phyloP scores from a whole-genome alignment of 2,113 vertebrate species.

The Smithornis capensis region DNA sequence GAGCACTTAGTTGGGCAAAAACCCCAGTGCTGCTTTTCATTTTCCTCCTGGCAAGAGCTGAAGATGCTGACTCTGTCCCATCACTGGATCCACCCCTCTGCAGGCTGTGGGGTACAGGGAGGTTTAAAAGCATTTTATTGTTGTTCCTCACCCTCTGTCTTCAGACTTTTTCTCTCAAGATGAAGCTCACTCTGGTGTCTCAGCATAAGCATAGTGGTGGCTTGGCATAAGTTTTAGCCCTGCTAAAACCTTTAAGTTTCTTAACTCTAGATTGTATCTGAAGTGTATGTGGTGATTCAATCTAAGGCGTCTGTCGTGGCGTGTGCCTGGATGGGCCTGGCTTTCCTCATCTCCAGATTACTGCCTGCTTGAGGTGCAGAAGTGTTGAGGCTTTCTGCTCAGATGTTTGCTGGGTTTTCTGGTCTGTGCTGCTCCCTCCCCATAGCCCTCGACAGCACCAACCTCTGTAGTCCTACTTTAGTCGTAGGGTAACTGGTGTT shows the following conservation, averaged over 20 bases:
- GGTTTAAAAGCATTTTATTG: neutral
- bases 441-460: fast-evolving
- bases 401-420: neutral
- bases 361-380: neutral
- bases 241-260: neutral
- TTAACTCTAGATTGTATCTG: neutral
- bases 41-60: neutral
- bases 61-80: neutral
- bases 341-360: neutral
- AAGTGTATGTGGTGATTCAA: neutral
- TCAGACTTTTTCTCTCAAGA: neutral
- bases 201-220: neutral
- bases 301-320: fast-evolving
- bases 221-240: neutral
- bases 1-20: neutral
- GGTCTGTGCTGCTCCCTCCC: neutral
- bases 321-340: neutral
- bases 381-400: neutral
- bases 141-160: neutral
- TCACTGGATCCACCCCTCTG: neutral
- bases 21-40: neutral
- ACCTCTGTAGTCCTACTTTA: neutral
- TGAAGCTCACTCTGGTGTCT: neutral
- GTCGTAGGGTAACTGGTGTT: neutral
- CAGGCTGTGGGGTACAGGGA: neutral